Conservation (phyloP, 2,888 invertebrate species). For the Elysia crispata region DNA sequence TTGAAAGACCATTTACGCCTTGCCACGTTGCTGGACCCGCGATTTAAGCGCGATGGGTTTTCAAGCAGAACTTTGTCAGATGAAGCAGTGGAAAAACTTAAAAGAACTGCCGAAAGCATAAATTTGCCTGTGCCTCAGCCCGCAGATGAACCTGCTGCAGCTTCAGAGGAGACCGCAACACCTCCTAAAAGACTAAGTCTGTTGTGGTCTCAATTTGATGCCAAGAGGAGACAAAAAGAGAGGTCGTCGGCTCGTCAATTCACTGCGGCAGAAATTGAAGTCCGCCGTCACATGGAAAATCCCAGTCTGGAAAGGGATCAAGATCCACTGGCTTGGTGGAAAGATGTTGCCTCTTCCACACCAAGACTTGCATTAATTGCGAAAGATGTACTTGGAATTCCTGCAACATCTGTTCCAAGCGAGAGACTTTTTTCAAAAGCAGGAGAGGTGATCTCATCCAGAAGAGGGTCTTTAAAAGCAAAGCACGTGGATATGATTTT, state of each 20-base stretch:
- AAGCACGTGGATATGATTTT: background rate
- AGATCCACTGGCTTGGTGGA: background rate
- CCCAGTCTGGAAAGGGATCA: background rate
- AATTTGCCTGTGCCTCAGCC: slow-evolving; percentile 1
- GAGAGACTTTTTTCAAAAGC: no score
- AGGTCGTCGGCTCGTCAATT: background rate
- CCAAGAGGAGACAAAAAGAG: background rate
- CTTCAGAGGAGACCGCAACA: background rate
- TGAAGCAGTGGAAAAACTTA: background rate
- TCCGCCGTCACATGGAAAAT: background rate
- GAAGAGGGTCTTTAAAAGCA: background rate
- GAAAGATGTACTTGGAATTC: background rate
- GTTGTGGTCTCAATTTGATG: background rate
- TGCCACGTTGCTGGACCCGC: slow-evolving; percentile 14
- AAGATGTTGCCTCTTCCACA: background rate
- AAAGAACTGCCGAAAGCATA: no score
- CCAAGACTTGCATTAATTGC: background rate
- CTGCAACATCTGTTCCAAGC: background rate
- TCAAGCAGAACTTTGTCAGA: background rate
- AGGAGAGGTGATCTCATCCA: background rate
- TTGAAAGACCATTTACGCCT: background rate
- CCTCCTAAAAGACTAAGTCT: background rate
- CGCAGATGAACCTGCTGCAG: background rate
- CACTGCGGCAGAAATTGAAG: background rate
- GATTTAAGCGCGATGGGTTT: background rate